Conservation (phyloP, 2,888 invertebrate genomes). For the Melipona bicolor region DNA sequence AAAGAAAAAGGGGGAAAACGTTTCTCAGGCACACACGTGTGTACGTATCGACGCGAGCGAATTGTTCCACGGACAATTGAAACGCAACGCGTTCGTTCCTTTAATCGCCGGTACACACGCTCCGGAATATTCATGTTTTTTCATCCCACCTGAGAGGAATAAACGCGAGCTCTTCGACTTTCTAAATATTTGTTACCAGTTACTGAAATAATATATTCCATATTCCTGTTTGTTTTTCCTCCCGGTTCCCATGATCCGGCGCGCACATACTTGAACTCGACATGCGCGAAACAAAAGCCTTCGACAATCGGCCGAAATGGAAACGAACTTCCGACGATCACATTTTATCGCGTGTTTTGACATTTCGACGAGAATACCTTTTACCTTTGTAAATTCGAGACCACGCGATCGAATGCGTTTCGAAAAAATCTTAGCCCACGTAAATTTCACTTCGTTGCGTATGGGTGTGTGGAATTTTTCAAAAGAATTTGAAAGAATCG, state of each 20-base stretch:
- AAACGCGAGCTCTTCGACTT: slow-evolving; percentile 28
- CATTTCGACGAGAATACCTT: neutral
- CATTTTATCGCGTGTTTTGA: neutral
- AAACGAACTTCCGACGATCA: neutral
- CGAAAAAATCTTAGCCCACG: too few relatives aligned
- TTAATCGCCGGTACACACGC: slow-evolving; percentile 15
- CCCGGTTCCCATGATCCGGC: neutral
- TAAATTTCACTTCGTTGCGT: neutral
- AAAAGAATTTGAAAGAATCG: too few relatives aligned
- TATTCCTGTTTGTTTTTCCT: neutral
- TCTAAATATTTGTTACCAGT: slow-evolving; percentile 29
- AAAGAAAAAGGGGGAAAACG: slow-evolving; percentile 22
- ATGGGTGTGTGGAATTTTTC: too few relatives aligned
- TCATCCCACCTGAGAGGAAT: neutral
- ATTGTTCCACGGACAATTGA: slow-evolving; percentile 22
- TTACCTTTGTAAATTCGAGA: neutral
- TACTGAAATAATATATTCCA: neutral
- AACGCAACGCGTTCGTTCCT: slow-evolving; percentile 14
- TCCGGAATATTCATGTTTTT: slow-evolving; percentile 39
- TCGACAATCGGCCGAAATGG: neutral
- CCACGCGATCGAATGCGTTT: neutral
- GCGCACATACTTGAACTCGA: neutral
- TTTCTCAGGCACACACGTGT: neutral
- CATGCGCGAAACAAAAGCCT: neutral
- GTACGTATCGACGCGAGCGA: slow-evolving; percentile 1